Base-by-base conservation (phyloP, 2,797 vertebrate genomes). In the Labroides dimidiatus region DNA sequence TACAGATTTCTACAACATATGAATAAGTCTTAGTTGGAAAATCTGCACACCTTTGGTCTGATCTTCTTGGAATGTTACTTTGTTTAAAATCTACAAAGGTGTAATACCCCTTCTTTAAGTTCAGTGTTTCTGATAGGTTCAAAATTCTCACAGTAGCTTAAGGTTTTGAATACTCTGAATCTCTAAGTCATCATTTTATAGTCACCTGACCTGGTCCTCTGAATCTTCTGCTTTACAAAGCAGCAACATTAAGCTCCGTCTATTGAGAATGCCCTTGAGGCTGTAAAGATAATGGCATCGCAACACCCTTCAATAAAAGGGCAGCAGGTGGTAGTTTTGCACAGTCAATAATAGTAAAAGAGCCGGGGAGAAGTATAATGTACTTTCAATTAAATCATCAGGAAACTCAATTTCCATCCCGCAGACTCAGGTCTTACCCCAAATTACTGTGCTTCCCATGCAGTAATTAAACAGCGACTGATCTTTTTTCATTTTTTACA, bases 401-500 rank as follows among this genome's bases (percentile, higher is more conserved):
- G 57, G 61, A 84, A 24, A 80, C 75, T 80, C 64, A 69, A 76
- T 90, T 85, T 83, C 68, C 66, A 56, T 69, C 71, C 69, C 51
- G n/a, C 64, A 66, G 71, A 61, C 70, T 75, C 6, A 16, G 81
- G 79, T 82, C 81, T 68, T 24, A 82, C 72, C 75, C 75, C 54
- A 50, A 69, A 80, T 69, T 51, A 80, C 72, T 68, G 75, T 33
- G 42, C 64, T 80, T 84, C 72, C 69, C 53, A 23, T 49, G 58
- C 62, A 58, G 72, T 69, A 82, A 90, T 87, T 85, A 79, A 89
- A 85, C 81, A 84, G 82, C 79, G 65, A 81, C 48, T 42, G 55
- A 77, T 81, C 43, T 37, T 52, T n/a, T 51, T 51, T 23, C 6
- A 16, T 8, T 69, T 49, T 70, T 61, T 42, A 42, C 47, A 53